phyloP scores from a whole-genome alignment of 2,797 vertebrate species.

The Aythya fuligula region DNA sequence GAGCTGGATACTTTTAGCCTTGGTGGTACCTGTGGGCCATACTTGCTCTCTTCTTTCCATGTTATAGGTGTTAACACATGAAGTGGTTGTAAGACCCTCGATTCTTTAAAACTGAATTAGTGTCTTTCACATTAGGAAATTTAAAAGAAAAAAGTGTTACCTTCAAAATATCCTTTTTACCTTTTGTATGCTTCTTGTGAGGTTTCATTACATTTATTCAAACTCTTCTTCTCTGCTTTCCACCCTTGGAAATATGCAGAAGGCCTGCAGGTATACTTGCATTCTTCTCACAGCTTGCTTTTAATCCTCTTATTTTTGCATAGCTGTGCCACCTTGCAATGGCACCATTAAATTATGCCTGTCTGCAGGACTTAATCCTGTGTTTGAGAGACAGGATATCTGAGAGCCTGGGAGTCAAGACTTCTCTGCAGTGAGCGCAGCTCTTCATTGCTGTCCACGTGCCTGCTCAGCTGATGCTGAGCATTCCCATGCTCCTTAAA shows the following conservation, averaged over 20 bases:
- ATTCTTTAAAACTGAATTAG: background rate
- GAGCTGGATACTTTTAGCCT: background rate
- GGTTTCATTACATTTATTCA: background rate
- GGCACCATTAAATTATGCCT: background rate
- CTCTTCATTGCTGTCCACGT: background rate
- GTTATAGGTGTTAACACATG: background rate
- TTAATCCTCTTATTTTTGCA: background rate
- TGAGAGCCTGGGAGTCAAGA: background rate
- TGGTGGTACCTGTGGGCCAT: background rate
- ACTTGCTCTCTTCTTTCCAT: background rate
- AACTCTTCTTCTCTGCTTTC: background rate
- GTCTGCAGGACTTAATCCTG: background rate
- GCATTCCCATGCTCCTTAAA: background rate
- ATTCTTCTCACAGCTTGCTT: background rate
- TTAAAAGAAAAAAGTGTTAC: background rate
- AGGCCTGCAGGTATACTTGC: background rate
- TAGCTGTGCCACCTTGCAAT: background rate
- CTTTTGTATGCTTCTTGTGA: background rate
- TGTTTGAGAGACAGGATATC: background rate
- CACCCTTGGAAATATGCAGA: background rate
- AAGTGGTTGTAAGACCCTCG: background rate
- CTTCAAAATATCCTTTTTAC: background rate
- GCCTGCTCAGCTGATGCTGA: background rate
- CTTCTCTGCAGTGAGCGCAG: background rate
- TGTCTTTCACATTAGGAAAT: background rate